Conservation (phyloP, 1,140 invertebrate genomes). For the Apis florea region DNA sequence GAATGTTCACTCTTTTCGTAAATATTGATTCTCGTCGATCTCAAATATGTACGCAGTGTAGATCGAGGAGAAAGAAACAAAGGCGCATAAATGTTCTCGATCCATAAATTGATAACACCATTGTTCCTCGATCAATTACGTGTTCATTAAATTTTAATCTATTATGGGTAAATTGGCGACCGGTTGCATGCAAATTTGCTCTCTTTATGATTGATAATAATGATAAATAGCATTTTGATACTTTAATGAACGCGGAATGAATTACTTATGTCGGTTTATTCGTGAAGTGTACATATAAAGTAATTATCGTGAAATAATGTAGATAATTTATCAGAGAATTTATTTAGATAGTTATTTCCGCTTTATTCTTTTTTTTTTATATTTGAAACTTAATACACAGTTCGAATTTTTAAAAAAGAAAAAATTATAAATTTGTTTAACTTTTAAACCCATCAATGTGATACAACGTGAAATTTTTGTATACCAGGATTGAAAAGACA, state of each 20-base stretch:
- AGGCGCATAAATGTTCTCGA: background rate
- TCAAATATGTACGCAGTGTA: too few relatives aligned
- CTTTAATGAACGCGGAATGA: background rate
- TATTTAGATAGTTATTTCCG: background rate
- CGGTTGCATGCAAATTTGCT: slow-evolving; percentile 5
- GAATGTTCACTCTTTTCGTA: slow-evolving; percentile 25
- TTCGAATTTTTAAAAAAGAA: too few relatives aligned
- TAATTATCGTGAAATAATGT: background rate
- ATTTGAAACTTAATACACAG: background rate
- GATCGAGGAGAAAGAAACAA: too few relatives aligned
- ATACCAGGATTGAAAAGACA: background rate
- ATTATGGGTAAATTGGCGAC: background rate
- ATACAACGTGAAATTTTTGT: background rate
- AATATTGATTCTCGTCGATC: slow-evolving; percentile 13
- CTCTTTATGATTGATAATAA: background rate
- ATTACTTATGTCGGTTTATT: background rate
- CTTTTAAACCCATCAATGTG: background rate
- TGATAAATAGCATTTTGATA: background rate
- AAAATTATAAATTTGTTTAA: background rate
- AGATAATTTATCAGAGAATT: background rate
- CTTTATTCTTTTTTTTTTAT: background rate
- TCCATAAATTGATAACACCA: slow-evolving; percentile 18
- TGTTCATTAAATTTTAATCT: slow-evolving; percentile 16
- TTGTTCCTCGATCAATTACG: slow-evolving; percentile 21
- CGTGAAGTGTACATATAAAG: too few relatives aligned